Evolutionary conservation across 2,797 vertebrate species (phyloP).

Genomic region (Dendrocincla tyrannina): DNA sequence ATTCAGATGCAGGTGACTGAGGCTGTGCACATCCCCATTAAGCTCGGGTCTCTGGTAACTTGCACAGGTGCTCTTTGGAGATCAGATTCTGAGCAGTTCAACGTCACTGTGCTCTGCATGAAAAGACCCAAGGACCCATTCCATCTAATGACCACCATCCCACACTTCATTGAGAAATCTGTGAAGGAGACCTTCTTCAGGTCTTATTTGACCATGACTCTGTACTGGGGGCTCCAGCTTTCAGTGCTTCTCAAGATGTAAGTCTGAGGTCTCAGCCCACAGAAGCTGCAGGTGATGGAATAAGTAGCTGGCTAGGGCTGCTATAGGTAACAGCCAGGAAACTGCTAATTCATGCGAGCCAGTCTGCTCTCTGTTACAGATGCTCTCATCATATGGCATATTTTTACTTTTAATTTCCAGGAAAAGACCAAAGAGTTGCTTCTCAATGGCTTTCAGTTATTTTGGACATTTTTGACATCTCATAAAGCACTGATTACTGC

Average conservation of each 20-base stretch:
- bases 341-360: conserved; percentile 33
- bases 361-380: conserved; percentile 13
- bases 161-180: neutral
- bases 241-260: neutral
- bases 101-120: neutral
- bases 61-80: neutral
- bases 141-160: neutral
- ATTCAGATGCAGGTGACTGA: neutral
- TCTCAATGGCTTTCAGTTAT: neutral
- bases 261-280: neutral
- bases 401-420: conserved; percentile 31
- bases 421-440: neutral
- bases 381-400: conserved; percentile 15
- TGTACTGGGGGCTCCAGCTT: neutral
- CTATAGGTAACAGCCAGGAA: neutral
- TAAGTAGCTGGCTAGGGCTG: neutral
- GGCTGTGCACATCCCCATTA: neutral
- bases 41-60: neutral
- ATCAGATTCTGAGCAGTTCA: neutral
- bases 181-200: neutral
- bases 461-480: neutral
- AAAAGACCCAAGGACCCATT: neutral
- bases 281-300: conserved; percentile 23
- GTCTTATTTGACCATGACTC: neutral
- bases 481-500: neutral